Conservation (phyloP, 2,888 invertebrate species). For the Acanthosepion pharaonis region DNA sequence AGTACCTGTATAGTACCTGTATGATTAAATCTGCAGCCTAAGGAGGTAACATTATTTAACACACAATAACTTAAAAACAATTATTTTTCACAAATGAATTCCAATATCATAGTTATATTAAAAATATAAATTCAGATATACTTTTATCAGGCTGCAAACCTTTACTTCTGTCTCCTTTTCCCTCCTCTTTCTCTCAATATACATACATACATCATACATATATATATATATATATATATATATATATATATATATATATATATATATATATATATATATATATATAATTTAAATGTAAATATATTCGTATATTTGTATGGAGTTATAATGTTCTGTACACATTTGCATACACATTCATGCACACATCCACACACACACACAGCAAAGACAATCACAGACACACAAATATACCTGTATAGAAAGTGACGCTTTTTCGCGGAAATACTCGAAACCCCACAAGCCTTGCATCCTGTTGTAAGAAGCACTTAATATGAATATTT, state of each 20-base stretch:
- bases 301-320: not conserved
- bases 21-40: no score
- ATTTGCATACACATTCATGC: not conserved
- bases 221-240: no score
- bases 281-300: not conserved
- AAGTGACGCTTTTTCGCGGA: not conserved
- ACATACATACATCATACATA: no score
- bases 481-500: not conserved
- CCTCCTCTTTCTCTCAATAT: not conserved
- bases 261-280: not conserved
- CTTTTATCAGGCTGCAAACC: no score
- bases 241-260: not conserved
- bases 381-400: not conserved
- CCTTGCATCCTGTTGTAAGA: not conserved
- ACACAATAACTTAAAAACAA: no score
- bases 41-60: no score
- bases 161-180: no score
- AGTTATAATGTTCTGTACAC: not conserved
- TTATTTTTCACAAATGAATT: no score
- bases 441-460: not conserved
- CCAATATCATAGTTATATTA: no score
- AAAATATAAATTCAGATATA: no score
- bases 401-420: not conserved
- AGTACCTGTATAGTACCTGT: not conserved
- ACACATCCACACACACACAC: not conserved